phyloP scores from a whole-genome alignment of 2,797 vertebrate species.

The Etheostoma perlongum region DNA sequence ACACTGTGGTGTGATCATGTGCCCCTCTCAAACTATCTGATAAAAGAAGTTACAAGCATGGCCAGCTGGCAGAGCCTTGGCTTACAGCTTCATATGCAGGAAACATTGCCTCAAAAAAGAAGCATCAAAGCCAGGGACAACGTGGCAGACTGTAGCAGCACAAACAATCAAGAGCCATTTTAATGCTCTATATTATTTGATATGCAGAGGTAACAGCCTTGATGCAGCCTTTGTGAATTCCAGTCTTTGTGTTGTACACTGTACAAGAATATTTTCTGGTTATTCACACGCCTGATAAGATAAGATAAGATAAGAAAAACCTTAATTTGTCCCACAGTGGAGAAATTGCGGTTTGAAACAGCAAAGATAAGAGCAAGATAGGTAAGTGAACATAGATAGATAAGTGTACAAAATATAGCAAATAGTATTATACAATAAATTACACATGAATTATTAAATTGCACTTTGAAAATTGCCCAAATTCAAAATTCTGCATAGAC shows the following conservation, averaged over 20 bases:
- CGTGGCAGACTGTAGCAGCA: neutral
- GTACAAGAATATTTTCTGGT: neutral
- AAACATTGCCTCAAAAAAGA: constrained; percentile 39
- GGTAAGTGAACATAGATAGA: no score
- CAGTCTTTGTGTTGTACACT: constrained; percentile 4
- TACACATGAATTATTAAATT: no score
- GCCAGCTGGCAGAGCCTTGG: constrained; percentile 27
- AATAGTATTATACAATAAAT: no score
- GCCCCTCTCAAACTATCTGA: constrained; percentile 21
- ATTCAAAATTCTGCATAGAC: no score
- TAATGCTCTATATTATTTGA: constrained; percentile 18
- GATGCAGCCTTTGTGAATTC: constrained; percentile 12
- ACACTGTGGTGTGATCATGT: constrained; percentile 8
- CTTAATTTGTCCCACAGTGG: no score
- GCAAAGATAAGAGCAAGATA: no score
- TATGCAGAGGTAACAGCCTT: neutral
- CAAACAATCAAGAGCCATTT: constrained; percentile 16
- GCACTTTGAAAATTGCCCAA: no score
- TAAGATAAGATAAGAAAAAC: no score
- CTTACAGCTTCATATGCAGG: constrained; percentile 12
- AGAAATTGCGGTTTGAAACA: no score
- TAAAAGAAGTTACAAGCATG: constrained; percentile 20
- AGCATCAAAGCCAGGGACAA: constrained; percentile 22
- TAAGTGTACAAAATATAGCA: no score
- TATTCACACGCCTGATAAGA: neutral